phyloP scores from a whole-genome alignment of 2,888 invertebrate genomes.

The Carpatolechia fugitivella region DNA sequence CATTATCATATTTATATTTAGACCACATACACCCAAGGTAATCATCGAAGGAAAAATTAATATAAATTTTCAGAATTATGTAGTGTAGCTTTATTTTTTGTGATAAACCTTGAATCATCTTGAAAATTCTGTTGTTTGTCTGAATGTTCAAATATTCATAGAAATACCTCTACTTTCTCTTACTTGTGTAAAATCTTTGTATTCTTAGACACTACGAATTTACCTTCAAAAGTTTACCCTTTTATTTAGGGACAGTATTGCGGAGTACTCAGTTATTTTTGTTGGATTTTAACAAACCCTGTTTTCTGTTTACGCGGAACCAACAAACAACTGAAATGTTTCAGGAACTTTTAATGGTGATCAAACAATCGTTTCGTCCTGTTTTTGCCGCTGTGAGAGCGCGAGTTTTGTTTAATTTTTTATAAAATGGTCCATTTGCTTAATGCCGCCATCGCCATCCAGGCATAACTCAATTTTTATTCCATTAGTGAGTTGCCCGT shows the following conservation, averaged over 20 bases:
- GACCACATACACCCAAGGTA: too few relatives aligned
- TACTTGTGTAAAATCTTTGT: neutral
- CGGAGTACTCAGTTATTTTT: conserved; percentile 3
- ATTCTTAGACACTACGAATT: too few relatives aligned
- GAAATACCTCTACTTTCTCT: too few relatives aligned
- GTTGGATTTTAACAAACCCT: conserved; percentile 35
- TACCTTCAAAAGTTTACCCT: neutral
- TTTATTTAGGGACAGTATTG: conserved; percentile 3
- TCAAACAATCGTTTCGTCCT: conserved; percentile 64
- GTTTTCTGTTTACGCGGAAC: conserved; percentile 26
- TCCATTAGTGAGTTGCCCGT: conserved; percentile 29
- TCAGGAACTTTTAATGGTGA: conserved; percentile 70
- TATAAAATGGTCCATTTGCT: conserved; percentile 45
- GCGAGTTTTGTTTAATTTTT: conserved; percentile 37
- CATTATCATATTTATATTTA: too few relatives aligned
- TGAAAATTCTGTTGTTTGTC: too few relatives aligned
- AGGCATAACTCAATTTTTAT: conserved; percentile 26
- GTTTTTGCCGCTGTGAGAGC: conserved; percentile 40
- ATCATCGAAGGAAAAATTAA: too few relatives aligned
- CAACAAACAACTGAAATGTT: conserved; percentile 55
- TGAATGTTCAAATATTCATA: too few relatives aligned
- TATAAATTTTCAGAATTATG: too few relatives aligned
- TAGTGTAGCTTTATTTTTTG: too few relatives aligned
- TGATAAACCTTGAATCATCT: too few relatives aligned
- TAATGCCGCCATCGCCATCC: conserved; percentile 32